A percentile compares a stretch with the other conserved stretches of the same genome.
These are phyloP conservation scores for Paradoxurus hermaphroditus DNA, from an alignment of 2,113 vertebrate species.

Conservation along the genomic window DNA sequence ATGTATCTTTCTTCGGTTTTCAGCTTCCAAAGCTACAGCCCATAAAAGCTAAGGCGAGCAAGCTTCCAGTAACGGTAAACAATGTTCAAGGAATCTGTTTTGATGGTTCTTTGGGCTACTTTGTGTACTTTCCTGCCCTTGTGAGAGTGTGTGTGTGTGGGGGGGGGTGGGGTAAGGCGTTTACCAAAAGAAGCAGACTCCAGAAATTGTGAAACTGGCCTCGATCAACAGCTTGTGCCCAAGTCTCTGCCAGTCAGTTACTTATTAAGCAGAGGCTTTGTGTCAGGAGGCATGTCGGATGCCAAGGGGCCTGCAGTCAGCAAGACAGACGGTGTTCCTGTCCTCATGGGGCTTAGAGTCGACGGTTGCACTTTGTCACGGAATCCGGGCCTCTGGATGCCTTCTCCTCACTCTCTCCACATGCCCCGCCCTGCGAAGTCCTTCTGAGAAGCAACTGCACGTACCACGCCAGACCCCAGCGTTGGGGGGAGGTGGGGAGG, in stretches of 20 bases:
- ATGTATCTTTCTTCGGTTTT: not conserved
- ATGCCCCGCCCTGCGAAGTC: not conserved
- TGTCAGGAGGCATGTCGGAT: not conserved
- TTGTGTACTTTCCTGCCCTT: not conserved
- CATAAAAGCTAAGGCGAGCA: not conserved
- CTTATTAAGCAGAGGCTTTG: not conserved
- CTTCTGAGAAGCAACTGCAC: not conserved
- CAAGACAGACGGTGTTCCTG: not conserved
- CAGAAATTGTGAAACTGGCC: slow-evolving; percentile 33
- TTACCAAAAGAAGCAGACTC: slow-evolving; percentile 33
- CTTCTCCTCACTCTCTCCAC: not conserved
- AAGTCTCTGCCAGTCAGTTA: not conserved
- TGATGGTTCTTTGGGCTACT: not conserved
- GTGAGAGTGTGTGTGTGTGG: not conserved
- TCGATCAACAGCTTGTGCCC: not conserved
- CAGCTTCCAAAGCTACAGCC: not conserved
- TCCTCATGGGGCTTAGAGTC: slow-evolving; percentile 26
- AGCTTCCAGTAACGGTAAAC: not conserved
- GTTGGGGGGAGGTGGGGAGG: not conserved
- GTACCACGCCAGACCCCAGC: not conserved
- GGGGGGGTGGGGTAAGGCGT: not conserved
- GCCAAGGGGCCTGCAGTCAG: not conserved
- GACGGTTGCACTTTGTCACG: not conserved
- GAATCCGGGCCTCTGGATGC: not conserved
- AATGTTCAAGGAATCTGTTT: not conserved